phyloP scores from a whole-genome alignment of 2,113 vertebrate genomes.

The Rhabdomys dilectus region DNA sequence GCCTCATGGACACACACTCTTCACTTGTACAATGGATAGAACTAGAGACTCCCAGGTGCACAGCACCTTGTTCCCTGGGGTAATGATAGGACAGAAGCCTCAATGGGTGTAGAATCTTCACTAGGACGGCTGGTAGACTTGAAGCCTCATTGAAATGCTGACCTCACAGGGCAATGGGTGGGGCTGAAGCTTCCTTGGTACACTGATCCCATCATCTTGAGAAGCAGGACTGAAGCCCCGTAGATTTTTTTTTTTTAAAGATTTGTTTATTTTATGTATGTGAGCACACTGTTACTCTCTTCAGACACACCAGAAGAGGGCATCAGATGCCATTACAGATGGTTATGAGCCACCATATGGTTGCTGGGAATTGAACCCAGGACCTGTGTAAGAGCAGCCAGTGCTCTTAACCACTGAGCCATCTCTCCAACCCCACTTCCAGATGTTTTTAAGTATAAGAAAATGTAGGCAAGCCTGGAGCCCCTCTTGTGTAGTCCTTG shows the following conservation, averaged over 20 bases:
- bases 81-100: background rate
- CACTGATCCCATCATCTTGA: background rate
- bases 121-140: background rate
- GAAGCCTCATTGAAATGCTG: background rate
- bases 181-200: background rate
- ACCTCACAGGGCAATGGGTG: background rate
- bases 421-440: too few relatives aligned
- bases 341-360: too few relatives aligned
- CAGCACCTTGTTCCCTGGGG: background rate
- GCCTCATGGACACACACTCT: background rate
- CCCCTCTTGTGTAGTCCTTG: background rate
- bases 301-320: too few relatives aligned
- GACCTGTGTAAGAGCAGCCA: too few relatives aligned
- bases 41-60: background rate
- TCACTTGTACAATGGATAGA: background rate
- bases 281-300: too few relatives aligned
- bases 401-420: too few relatives aligned
- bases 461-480: background rate
- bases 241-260: background rate
- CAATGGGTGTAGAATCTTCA: background rate
- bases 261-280: too few relatives aligned
- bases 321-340: too few relatives aligned
- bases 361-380: too few relatives aligned
- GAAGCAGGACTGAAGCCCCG: background rate
- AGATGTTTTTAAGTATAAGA: background rate